These are phyloP conservation scores for Phodopus roborovskii DNA, from an alignment of 2,113 vertebrate genomes.

Conservation along the genomic window DNA sequence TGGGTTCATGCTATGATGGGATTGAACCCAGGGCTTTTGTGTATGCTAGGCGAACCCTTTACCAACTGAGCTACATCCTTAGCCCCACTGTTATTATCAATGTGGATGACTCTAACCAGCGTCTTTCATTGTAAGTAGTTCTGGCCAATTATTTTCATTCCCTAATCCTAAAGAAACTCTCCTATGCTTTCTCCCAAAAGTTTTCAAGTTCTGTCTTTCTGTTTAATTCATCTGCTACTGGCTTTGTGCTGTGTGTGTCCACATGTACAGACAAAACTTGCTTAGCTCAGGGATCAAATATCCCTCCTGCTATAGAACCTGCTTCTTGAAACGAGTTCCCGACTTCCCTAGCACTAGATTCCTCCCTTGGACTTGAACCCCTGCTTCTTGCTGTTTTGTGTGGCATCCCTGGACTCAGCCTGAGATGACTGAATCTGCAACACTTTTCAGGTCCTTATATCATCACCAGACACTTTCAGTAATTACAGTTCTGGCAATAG, in stretches of 20 bases:
- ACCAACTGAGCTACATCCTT: not conserved
- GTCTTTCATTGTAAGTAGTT: conserved; percentile 15
- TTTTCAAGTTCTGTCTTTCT: conserved; percentile 24
- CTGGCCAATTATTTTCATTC: conserved; percentile 31
- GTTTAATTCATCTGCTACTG: not conserved
- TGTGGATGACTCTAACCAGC: not conserved
- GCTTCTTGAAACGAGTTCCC: not conserved
- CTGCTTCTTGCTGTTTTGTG: not conserved
- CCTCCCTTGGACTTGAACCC: not conserved
- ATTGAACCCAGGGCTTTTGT: not conserved
- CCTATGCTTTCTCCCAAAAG: not conserved
- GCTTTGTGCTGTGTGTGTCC: not conserved
- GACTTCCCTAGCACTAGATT: not conserved
- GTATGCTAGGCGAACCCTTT: not conserved
- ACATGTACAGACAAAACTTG: not conserved
- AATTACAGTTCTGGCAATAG: not conserved
- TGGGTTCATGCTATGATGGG: not conserved
- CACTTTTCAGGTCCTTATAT: not conserved
- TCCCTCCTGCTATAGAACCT: not conserved
- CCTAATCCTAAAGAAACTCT: conserved; percentile 38
- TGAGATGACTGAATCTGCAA: not conserved
- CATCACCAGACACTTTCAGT: not conserved
- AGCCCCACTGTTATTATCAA: not conserved
- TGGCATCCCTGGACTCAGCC: not conserved
- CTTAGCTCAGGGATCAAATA: not conserved